Evolutionary conservation across 2,888 invertebrate genomes (phyloP), one percentile per base, ranked within the genome.

Genomic region (Drosophila rubida): DNA sequence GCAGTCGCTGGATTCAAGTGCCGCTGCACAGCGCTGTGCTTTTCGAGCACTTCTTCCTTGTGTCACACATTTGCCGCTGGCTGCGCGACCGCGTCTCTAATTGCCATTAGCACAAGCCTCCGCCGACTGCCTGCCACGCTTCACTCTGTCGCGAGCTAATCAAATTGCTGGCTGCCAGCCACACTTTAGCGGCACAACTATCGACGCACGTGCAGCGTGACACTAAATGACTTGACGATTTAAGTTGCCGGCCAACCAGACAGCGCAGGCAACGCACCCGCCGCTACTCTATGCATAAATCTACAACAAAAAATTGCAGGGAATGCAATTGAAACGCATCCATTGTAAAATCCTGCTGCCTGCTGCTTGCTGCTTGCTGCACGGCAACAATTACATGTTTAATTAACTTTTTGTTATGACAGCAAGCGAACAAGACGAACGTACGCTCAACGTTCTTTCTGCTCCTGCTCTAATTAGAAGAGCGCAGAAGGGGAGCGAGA

Each of bases 371-470:
- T 30, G 49, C 60, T 19, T 63, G 63, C 72, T 65, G 53, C 78
- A 51, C 67, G 65, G 75, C 68, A 78, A 71, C 87, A 75, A 84
- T 84, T 87, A 82, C 78, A 87, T 84, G 84, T 86, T 86, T 86
- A 87, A 82, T 82, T 82, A 82, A 84, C 75, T 81, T 81, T 83
- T 75, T 81, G 83, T 86, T 81, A 80, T 83, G 83, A 79, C 83
- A 72, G 66, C 55, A 39, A 45, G 14, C 35, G 51, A 45, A 55
- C 37, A 53, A 16, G 50, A 11, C 27, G 27, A 9, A 27, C 46
- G 27, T 54, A 27, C 14, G 25, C 13, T 23, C 50, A 23, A 14
- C 16, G 30, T 37, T 41, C 48, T 50, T 11, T 42, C 46, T 39
- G n/a, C n/a, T n/a, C n/a, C n/a, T n/a, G n/a, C 14, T 41, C 32